These are phyloP conservation scores for Ardeotis arabs DNA, from an alignment of 2,113 vertebrate genomes.

Conservation along the genomic window DNA sequence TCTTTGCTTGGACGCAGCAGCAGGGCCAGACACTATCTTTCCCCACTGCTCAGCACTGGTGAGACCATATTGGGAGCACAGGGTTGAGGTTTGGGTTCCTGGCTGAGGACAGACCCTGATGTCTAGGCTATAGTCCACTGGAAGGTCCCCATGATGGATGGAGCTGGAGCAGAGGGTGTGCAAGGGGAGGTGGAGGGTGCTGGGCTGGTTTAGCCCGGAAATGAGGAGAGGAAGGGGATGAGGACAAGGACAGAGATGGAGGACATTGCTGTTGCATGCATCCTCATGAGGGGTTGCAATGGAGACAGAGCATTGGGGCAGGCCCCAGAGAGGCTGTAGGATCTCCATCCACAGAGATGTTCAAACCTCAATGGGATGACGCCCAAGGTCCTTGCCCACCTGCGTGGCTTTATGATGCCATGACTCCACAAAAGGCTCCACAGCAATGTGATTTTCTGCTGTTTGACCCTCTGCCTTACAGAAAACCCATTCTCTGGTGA, in stretches of 20 bases:
- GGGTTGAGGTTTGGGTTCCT: background rate
- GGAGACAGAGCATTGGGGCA: background rate
- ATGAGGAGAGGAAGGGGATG: background rate
- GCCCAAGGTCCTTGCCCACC: background rate
- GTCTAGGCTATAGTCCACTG: background rate
- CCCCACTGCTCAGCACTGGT: background rate
- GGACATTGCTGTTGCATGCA: background rate
- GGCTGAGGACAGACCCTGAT: background rate
- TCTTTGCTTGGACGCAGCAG: background rate
- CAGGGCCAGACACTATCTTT: background rate
- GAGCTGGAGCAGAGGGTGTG: accelerated
- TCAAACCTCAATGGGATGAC: background rate
- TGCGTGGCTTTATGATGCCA: too few relatives aligned
- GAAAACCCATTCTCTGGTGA: background rate
- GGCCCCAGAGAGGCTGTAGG: too few relatives aligned
- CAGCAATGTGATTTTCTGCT: background rate
- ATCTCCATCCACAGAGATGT: background rate
- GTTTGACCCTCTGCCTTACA: background rate
- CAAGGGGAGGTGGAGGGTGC: background rate
- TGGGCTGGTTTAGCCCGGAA: background rate
- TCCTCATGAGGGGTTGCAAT: background rate
- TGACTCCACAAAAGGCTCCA: background rate
- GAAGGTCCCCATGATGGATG: background rate
- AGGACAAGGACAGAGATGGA: background rate
- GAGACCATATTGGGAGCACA: background rate